Evolutionary conservation across 2,797 vertebrate species (phyloP).

Genomic region (Sebastes minor): DNA sequence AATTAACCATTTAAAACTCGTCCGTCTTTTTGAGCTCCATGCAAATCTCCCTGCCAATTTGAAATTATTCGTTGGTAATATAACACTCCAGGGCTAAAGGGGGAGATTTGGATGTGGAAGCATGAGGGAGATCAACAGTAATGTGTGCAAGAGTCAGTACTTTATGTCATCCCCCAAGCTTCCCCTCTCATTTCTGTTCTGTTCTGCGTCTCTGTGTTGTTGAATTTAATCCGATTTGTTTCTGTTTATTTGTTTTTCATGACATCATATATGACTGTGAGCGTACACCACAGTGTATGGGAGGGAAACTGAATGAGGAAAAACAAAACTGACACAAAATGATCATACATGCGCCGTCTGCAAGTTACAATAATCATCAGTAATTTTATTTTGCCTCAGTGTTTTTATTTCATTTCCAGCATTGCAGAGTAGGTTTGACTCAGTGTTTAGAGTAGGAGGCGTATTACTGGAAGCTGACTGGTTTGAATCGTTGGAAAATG

Average conservation of each 20-base stretch:
- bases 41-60: constrained; percentile 61
- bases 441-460: constrained; percentile 27
- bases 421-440: constrained; percentile 28
- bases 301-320: background rate
- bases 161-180: background rate
- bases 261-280: constrained; percentile 20
- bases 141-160: constrained; percentile 10
- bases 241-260: constrained; percentile 30
- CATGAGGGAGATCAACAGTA: background rate
- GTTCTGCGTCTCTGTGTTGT: background rate
- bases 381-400: constrained; percentile 11
- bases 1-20: constrained; percentile 58
- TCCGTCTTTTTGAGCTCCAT: constrained; percentile 63
- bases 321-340: constrained; percentile 5
- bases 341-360: background rate
- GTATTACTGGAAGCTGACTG: constrained; percentile 47
- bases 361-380: constrained; percentile 3
- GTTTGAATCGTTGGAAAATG: constrained; percentile 45
- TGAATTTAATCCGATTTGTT: constrained; percentile 18
- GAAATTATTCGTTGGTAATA: constrained; percentile 50
- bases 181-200: background rate
- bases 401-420: constrained; percentile 36
- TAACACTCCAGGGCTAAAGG: constrained; percentile 28
- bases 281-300: background rate
- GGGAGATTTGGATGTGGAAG: constrained; percentile 25